Conservation (phyloP, 1,140 invertebrate genomes). For the Hylaeus volcanicus region DNA sequence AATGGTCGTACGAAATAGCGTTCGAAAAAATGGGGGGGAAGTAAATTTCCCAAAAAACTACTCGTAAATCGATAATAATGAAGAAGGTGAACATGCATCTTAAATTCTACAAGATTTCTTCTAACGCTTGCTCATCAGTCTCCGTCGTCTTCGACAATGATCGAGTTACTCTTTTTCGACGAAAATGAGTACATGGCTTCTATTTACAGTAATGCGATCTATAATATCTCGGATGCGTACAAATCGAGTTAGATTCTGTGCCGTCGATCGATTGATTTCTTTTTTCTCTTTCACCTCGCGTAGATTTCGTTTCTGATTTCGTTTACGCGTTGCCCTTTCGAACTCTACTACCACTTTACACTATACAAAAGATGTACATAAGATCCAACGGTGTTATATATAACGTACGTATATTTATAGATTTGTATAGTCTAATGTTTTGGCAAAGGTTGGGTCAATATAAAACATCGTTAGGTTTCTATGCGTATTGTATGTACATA, state of each 20-base stretch:
- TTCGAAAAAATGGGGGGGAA: neutral
- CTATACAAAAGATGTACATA: constrained; percentile 71
- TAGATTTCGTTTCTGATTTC: constrained; percentile 37
- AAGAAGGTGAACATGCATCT: constrained; percentile 61
- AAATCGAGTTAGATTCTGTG: neutral
- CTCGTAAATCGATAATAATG: constrained; percentile 56
- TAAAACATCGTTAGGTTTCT: constrained; percentile 65
- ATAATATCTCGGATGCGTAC: neutral
- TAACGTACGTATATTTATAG: constrained; percentile 61
- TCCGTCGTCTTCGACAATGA: constrained; percentile 11
- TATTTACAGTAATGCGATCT: constrained; percentile 21
- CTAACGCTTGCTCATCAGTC: constrained; percentile 32
- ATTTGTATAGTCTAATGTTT: constrained; percentile 68
- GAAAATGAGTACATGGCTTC: constrained; percentile 3
- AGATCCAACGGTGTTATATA: constrained; percentile 68
- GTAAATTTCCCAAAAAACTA: neutral
- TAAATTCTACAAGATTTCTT: constrained; percentile 41
- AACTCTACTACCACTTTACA: constrained; percentile 63
- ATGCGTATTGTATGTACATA: constrained; percentile 55
- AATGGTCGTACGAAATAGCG: constrained; percentile 20
- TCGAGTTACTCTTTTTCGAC: constrained; percentile 6
- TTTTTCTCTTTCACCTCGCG: neutral
- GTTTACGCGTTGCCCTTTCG: constrained; percentile 26
- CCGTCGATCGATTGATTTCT: neutral
- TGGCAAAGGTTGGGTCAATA: constrained; percentile 69